These are phyloP conservation scores for Aphelenchoides avenae DNA, from an alignment of 1,140 invertebrate genomes.

Conservation along the genomic window DNA sequence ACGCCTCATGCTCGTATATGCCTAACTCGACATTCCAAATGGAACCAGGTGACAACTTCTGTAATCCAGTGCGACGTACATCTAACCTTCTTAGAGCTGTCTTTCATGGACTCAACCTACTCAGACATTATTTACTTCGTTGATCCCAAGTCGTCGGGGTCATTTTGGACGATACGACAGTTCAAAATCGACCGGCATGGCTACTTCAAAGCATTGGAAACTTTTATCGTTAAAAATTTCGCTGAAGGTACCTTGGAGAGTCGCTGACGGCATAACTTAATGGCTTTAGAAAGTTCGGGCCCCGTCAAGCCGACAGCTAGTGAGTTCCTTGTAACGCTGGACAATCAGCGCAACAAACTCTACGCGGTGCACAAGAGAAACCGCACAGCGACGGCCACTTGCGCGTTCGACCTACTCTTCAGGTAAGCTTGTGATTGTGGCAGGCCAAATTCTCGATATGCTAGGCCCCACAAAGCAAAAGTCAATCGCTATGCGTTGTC, in stretches of 20 bases:
- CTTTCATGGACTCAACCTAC: constrained; percentile 35
- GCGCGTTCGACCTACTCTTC: constrained; percentile 19
- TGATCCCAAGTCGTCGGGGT: constrained; percentile 30
- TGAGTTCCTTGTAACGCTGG: constrained; percentile 7
- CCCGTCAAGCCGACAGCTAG: neutral
- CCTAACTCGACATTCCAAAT: constrained; percentile 22
- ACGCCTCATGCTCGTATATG: constrained; percentile 33
- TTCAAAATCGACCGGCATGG: constrained; percentile 30
- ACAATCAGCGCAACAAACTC: constrained; percentile 12
- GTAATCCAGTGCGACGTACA: neutral
- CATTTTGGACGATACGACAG: constrained; percentile 29
- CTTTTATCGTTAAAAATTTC: constrained; percentile 36
- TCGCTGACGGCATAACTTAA: neutral
- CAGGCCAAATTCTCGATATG: too few species aligned
- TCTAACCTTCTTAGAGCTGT: constrained; percentile 20
- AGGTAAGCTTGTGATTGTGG: constrained; percentile 7
- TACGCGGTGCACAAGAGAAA: neutral
- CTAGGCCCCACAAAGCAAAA: too few species aligned
- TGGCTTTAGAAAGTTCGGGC: neutral
- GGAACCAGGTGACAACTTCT: constrained; percentile 23
- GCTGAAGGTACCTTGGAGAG: too few species aligned
- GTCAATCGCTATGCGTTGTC: too few species aligned
- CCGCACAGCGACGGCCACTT: neutral
- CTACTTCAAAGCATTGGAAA: constrained; percentile 31
- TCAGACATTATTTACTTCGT: constrained; percentile 37